Evolutionary conservation across 2,113 vertebrate species (phyloP), one percentile per base, ranked within the genome.

Genomic region (Echinops telfairi): DNA sequence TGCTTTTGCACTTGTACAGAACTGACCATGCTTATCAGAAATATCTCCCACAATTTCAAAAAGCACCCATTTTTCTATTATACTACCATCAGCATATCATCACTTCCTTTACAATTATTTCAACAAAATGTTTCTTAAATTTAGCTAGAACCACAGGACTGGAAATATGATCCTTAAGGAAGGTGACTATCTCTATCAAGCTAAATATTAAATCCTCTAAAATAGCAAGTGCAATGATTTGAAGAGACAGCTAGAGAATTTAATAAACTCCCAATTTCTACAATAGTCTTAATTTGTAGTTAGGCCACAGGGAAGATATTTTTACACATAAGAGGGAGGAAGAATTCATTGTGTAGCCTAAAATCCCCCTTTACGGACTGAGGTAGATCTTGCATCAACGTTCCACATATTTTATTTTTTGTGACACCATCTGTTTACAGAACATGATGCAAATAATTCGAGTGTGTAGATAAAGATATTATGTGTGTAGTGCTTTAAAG

Each of bases 201-300:
- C 23, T 79, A 96, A 93, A 83, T 53, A 86, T 62, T 85, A 77
- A 91, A 90, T 88, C 29, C 91, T 73, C 36, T 86, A 71, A 83
- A 93, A 64, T 5, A 66, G 7, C n/a, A 60, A 31, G 66, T n/a
- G 94, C 80, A 92, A 58, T 27, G 82, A 53, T 75, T 53, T 75
- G 58, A 91, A 87, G 1, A 95, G 89, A 76, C 33, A 53, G 36
- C n/a, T 76, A 60, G 22, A 86, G 33, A 92, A 96, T 22, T 38
- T 92, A 81, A 78, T 31, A 86, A 77, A 1, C 4, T 4, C 6
- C 60, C 38, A 71, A 80, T 79, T 89, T 76, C 91, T 84, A 78
- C 38, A 29, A 62, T 8, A 40, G 38, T 33, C 31, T 79, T 43
- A 64, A 64, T 84, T 92, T 70, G 58, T 17, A 92, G 15, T 76